These are phyloP conservation scores for Alethe castanea DNA, from an alignment of 2,113 vertebrate species.

Conservation along the genomic window DNA sequence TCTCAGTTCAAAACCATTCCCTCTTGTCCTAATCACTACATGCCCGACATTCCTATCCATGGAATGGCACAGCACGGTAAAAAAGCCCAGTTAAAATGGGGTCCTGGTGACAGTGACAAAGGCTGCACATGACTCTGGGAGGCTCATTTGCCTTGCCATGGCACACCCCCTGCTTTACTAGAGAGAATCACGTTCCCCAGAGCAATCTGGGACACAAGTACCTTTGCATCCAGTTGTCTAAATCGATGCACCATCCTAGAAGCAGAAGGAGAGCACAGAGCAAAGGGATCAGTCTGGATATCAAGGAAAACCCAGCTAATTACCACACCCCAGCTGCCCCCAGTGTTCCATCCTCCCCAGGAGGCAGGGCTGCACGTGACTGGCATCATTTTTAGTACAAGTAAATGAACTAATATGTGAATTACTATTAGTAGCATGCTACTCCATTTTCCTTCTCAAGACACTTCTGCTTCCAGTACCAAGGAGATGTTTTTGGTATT, in stretches of 20 bases:
- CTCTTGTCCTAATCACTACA: not conserved
- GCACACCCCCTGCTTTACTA: not conserved
- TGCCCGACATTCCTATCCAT: fast-evolving
- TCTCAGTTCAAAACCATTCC: not conserved
- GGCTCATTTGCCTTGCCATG: not conserved
- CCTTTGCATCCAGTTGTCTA: slow-evolving; percentile 76
- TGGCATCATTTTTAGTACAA: not conserved
- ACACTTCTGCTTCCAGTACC: not conserved
- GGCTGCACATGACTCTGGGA: not conserved
- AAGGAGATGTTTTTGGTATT: not conserved
- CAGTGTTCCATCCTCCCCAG: not conserved
- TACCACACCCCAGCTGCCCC: not conserved
- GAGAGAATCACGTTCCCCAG: not conserved
- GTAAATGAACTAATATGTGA: not conserved
- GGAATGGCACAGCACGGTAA: not conserved
- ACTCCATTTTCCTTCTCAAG: not conserved
- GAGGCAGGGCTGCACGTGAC: not conserved
- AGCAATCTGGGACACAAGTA: not conserved
- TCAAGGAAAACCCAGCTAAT: not conserved
- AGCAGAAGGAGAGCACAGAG: not conserved
- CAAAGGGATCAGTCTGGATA: not conserved
- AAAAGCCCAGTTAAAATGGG: not conserved
- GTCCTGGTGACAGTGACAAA: not conserved
- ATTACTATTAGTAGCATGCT: not conserved
- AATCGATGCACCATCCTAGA: slow-evolving; percentile 73